Evolutionary conservation across 2,797 vertebrate species (phyloP).

Genomic region (Peromyscus attwateri): DNA sequence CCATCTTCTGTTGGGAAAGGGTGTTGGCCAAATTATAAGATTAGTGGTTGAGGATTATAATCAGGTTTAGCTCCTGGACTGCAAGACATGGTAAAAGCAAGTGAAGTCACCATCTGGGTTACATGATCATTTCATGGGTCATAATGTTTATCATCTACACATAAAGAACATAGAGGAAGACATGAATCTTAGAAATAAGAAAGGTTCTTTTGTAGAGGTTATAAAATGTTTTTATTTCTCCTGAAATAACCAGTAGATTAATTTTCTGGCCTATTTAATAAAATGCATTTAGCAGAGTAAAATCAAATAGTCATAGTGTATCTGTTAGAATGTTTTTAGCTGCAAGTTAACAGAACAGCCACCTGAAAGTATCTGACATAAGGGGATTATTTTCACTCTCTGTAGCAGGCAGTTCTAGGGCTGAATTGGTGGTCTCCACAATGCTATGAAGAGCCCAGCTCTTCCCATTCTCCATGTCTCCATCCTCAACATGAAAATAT

Average conservation of each 20-base stretch:
- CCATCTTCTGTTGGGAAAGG: neutral
- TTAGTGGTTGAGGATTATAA: neutral
- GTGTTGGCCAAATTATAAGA: neutral
- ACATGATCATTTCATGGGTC: neutral
- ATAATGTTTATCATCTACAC: neutral
- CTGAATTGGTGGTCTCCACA: slow-evolving; percentile 16
- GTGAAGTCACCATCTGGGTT: neutral
- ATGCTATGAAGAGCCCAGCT: neutral
- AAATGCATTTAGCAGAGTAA: slow-evolving; percentile 34
- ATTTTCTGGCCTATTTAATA: slow-evolving; percentile 42
- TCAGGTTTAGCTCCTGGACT: neutral
- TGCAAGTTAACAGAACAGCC: slow-evolving; percentile 15
- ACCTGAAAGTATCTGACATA: neutral
- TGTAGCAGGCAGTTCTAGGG: neutral
- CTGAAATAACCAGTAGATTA: neutral
- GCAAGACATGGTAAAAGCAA: neutral
- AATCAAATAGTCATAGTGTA: slow-evolving; percentile 10
- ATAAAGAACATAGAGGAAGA: neutral
- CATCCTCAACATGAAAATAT: neutral
- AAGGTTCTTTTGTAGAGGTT: neutral
- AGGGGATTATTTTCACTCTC: neutral
- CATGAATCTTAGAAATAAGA: neutral
- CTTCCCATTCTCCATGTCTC: neutral
- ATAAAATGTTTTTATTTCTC: slow-evolving; percentile 28
- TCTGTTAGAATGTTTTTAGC: neutral